phyloP scores from a whole-genome alignment of 2,797 vertebrate genomes.

The Monodelphis domestica region DNA sequence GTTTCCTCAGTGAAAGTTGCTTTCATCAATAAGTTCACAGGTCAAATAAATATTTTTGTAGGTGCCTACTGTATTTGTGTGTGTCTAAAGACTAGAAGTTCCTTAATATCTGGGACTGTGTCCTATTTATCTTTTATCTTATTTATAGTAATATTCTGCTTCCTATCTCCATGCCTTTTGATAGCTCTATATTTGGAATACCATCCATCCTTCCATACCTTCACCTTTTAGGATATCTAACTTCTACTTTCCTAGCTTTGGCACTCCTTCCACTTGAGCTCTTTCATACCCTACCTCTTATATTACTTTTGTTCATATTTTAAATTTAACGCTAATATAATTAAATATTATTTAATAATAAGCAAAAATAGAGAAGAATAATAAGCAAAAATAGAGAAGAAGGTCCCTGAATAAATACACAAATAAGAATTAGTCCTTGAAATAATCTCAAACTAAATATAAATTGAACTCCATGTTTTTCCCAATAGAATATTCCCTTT shows the following conservation, averaged over 20 bases:
- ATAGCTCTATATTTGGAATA: background rate
- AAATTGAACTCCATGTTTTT: background rate
- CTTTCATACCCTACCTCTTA: background rate
- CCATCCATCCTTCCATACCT: background rate
- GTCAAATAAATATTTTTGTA: too few species aligned
- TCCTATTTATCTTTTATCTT: background rate
- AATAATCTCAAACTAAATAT: too few species aligned
- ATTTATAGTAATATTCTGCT: too few species aligned
- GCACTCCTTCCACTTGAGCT: background rate
- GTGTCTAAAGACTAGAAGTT: background rate
- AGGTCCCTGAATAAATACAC: too few species aligned
- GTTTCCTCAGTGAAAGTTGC: too few species aligned
- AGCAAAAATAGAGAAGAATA: too few species aligned
- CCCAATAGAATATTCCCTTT: background rate
- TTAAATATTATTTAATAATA: too few species aligned
- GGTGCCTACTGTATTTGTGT: background rate
- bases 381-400: too few species aligned
- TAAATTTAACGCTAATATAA: too few species aligned
- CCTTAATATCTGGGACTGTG: background rate
- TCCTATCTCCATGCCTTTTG: background rate
- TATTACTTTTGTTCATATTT: background rate
- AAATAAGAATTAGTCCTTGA: too few species aligned
- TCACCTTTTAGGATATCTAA: background rate
- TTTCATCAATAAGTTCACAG: too few species aligned
- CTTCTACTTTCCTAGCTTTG: background rate